Base-by-base conservation (phyloP, 2,797 vertebrate species). In the Atherinosoma microstoma region DNA sequence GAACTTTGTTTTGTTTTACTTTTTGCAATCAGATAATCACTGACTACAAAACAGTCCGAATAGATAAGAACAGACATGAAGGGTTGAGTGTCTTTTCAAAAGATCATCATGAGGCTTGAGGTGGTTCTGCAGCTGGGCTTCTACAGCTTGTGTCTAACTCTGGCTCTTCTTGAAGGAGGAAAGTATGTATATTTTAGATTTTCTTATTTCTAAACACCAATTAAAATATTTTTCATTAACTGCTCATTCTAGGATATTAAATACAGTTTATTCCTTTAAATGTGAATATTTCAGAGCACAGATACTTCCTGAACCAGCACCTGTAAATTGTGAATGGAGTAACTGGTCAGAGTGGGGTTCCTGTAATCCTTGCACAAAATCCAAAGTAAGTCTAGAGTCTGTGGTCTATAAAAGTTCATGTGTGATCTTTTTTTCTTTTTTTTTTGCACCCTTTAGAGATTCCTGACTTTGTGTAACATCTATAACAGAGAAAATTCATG, bases 361-460 rank as follows among this genome's bases (percentile, higher is more conserved):
- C 1, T 98, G 97, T 6, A 90, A 96, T 75, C 93, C 95, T 1
- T 99, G 97, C 82, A 91, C 90, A 9, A 88, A 79, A 11, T 87
- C 70, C 94, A 61, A 89, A 94, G 94, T 97, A 92, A 94, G 94
- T 86, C 8, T 11, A 16, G 20, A 35, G 70, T 45, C 8, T 22
- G 11, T 20, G 15, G 47, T 65, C 63, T 11, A 38, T 38, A 11
- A 38, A 38, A 38, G 9, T 38, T 38, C 36, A 11, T 38, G 10
- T 38, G 12, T 18, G 42, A 22, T n/a, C 3, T 22, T 38, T 8
- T 38, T 38, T 36, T 1, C 35, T 36, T 8, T 36, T 8, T n/a
- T n/a, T n/a, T 27, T 27, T 27, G 24, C 24, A 27, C 24, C 2
- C 24, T 32, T 32, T 4, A 32, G 2, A 9, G 8, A 22, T 24